Evolutionary conservation across 2,113 vertebrate species (phyloP), one percentile per base, ranked within the genome.

Genomic region (Oenanthe oenanthe): DNA sequence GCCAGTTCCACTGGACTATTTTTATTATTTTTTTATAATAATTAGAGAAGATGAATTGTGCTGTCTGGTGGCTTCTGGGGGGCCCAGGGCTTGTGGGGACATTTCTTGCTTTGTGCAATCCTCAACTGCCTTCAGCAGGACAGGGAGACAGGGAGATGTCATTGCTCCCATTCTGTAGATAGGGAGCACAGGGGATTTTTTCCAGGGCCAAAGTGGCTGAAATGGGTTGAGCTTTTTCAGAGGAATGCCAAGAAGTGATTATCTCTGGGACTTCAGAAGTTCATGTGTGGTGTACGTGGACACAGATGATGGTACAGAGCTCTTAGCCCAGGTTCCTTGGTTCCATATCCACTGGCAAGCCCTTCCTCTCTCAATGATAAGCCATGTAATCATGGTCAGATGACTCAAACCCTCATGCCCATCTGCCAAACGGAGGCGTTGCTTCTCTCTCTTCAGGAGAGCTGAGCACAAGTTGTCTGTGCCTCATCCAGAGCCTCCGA

Each of bases 401-500:
- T 60, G 25, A 89, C 70, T 87, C 56, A 87, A 67, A 48, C 68
- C 62, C 32, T 85, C 50, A 42, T 51, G 38, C 31, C 10, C 14
- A 34, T 94, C 54, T 85, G 79, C 72, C 76, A 92, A 54, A 84
- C 16, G 21, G 65, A 63, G 50, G 25, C 65, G 53, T 68, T 88
- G 25, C 71, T 92, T 74, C 56, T 57, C 58, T 90, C 28, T 28
- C 29, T 67, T 53, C 53, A n/a, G 48, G n/a, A 80, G 45, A 68
- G 53, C 12, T 89, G 89, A 91, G 43, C 31, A 38, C 67, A 83
- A 76, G 42, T 48, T 95, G 25, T 62, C 19, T 75, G 3, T 54
- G 58, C n/a, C 51, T 79, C 50, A 36, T 61, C 6, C 18, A 58
- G 24, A 47, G 67, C 51, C 47, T 86, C 71, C 51, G 82, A 80